Evolutionary conservation across 2,888 invertebrate genomes (phyloP), one percentile per base, ranked within the genome.

Genomic region (Imbricaverruca yamaguchii): DNA sequence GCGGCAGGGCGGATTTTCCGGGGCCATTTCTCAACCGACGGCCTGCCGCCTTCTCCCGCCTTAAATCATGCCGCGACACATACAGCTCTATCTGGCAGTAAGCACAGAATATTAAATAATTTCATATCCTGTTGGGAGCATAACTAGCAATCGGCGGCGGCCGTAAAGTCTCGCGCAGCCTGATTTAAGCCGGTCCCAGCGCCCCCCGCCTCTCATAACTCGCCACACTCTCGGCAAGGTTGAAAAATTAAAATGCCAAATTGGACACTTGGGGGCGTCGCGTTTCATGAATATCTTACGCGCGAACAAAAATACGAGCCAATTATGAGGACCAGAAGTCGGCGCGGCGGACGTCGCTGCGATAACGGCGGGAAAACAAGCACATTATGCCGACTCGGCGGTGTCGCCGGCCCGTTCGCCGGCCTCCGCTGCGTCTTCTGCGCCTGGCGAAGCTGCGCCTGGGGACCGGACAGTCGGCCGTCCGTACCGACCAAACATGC

Each of bases 31-130:
- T 21, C 15, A 7, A 7, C 39, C 39, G 39, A 18, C 39, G 53
- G 53, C 2, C 18, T 39, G 69, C 39, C 39, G 15, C 39, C 69
- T 69, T 39, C 1, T 8, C 13, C 18, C 53, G 21, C 13, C 55
- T 55, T 74, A 74, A 74, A 74, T 74, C 74, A 74, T 74, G 21
- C 21, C n/a, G 23, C 21, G 53, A 55, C 74, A 9, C 21, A 21
- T 21, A 53, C 53, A 53, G 53, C 74, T 55, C 74, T 21, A 55
- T 53, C 74, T 21, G 53, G 74, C 74, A 53, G 74, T 74, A 74
- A 74, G 74, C 74, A 74, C 74, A 74, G 74, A 74, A 74, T 74
- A 74, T 74, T 74, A 74, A 74, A 74, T 74, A 74, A 74, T 74
- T 53, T 55, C 74, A 55, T 74, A 74, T 74, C 74, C 74, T 55